A percentile compares a stretch with the other conserved stretches of the same genome.
phyloP scores from a whole-genome alignment of 2,797 vertebrate genomes.

The Buceros bicornis region DNA sequence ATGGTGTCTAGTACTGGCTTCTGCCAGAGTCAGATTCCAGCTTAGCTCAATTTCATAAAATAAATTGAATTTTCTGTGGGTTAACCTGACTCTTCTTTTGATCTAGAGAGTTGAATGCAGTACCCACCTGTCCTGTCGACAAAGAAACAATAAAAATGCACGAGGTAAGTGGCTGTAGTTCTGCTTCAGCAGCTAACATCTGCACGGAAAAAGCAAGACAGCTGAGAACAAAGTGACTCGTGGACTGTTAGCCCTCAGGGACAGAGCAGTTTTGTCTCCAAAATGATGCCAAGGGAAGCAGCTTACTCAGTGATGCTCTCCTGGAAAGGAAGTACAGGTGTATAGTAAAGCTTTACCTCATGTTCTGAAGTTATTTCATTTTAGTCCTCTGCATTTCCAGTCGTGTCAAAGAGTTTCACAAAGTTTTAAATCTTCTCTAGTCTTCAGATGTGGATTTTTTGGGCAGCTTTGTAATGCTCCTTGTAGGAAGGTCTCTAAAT shows the following conservation, averaged over 20 bases:
- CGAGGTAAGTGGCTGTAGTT: conserved; percentile 81
- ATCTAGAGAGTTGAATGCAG: conserved; percentile 79
- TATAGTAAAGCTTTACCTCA: not conserved
- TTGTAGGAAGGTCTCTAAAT: not conserved
- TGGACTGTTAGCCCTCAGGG: not conserved
- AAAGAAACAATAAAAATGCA: conserved; percentile 84
- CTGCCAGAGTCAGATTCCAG: not conserved
- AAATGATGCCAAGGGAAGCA: not conserved
- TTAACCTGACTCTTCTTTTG: conserved; percentile 39
- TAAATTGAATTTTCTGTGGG: not conserved
- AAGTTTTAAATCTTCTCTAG: not conserved
- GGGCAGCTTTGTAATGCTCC: not conserved
- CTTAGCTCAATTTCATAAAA: not conserved
- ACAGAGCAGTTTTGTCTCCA: not conserved
- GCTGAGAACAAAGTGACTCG: not conserved
- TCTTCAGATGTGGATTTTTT: not conserved
- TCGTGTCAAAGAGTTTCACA: not conserved
- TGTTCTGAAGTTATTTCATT: not conserved
- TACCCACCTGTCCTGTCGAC: conserved; percentile 86
- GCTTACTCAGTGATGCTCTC: not conserved
- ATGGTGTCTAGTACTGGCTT: not conserved
- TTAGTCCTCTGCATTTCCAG: not conserved
- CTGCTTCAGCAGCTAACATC: not conserved
- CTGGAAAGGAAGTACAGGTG: not conserved
- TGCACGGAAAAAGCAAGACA: not conserved